Conservation (phyloP, 92 coral and sea anemone species). For the Anthopleura xanthogrammica region DNA sequence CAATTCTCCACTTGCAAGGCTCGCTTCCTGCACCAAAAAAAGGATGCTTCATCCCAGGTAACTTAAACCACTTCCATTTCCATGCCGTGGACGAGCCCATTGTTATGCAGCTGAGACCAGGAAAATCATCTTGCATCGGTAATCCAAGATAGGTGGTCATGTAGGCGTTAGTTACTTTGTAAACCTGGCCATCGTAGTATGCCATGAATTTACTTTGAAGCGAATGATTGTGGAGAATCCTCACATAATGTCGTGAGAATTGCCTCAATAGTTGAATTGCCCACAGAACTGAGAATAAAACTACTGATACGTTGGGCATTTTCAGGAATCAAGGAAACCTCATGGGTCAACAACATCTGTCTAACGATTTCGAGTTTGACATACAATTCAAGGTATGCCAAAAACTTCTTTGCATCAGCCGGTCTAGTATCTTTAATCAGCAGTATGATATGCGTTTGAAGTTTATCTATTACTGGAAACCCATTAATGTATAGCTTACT, state of each 20-base stretch:
- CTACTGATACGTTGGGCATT: too few relatives aligned
- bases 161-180: background rate
- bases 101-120: background rate
- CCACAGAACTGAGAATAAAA: too few relatives aligned
- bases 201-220: background rate
- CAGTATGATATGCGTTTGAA: too few relatives aligned
- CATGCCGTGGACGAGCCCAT: too few relatives aligned
- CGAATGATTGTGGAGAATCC: background rate
- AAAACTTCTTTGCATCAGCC: background rate
- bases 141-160: background rate
- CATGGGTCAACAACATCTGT: background rate
- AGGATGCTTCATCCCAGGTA: background rate
- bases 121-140: background rate
- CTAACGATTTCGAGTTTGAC: background rate
- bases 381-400: background rate
- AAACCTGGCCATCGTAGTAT: background rate
- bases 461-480: too few relatives aligned
- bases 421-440: background rate
- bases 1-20: background rate
- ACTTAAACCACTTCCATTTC: background rate
- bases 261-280: too few relatives aligned
- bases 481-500: too few relatives aligned
- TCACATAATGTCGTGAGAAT: background rate
- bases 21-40: background rate
- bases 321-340: background rate